Conservation (phyloP, 2,797 vertebrate species). For the Rhodeus uyekii region DNA sequence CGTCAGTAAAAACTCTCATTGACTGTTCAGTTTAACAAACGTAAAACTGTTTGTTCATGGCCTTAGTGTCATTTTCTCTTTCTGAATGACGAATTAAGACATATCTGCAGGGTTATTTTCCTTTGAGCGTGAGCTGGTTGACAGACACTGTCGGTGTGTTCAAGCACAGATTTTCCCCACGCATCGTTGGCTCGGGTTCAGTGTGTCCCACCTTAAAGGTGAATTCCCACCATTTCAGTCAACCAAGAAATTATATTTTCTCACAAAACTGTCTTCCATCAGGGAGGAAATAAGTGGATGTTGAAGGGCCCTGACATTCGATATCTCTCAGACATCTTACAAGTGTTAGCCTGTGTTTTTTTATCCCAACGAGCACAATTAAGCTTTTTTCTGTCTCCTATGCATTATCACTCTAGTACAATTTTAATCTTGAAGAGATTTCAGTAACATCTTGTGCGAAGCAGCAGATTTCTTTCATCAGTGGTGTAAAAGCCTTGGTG, state of each 20-base stretch:
- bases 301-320: background rate
- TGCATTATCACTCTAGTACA: background rate
- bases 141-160: too few species aligned
- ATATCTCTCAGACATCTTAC: background rate
- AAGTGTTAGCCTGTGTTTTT: background rate
- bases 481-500: conserved; percentile 52
- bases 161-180: too few species aligned
- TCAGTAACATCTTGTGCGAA: conserved; percentile 5
- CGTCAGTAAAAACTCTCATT: too few species aligned
- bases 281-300: background rate
- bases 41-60: too few species aligned
- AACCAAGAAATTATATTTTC: background rate
- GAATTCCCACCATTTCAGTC: background rate
- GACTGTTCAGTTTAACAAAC: too few species aligned
- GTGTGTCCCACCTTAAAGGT: too few species aligned
- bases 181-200: too few species aligned
- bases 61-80: too few species aligned
- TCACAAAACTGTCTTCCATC: background rate
- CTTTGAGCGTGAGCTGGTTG: too few species aligned
- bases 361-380: conserved; percentile 41
- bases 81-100: too few species aligned
- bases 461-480: conserved; percentile 2
- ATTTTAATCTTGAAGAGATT: background rate
- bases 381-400: conserved; percentile 29
- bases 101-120: too few species aligned